Evolutionary conservation across 1,140 invertebrate genomes (phyloP), one percentile per base, ranked within the genome.

Genomic region (Pteromalus puparum): DNA sequence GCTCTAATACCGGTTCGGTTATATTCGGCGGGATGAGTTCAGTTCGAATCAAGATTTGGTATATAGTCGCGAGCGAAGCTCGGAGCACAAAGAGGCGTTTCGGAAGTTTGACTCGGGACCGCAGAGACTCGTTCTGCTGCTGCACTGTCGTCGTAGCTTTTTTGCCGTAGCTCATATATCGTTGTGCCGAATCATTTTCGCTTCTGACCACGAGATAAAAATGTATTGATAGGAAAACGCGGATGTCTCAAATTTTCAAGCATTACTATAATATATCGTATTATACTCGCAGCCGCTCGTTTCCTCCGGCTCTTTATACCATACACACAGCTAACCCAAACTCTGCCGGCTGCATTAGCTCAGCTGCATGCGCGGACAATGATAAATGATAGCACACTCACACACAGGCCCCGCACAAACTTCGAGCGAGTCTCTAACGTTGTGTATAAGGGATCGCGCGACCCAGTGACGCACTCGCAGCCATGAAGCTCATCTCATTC

Each of bases 301-400:
- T 42, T 42, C 10, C 1, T 42, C 38, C 38, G 38, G 10, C 38
- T 42, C 38, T 53, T 12, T 53, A 53, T 53, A 53, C 18, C 13
- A 53, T 53, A 53, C 18, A 48, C 10, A 53, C 12, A 53, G 13
- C 48, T 18, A 53, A 53, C 48, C 12, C 48, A 5, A 53, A 53
- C 18, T 53, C 48, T 5, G 18, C 6, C 53, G 53, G 68, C 15
- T 28, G 68, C 68, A 34, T 34, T 72, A 34, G 68, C 68, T 30
- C 68, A 72, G 72, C 28, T 46, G 61, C 65, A 18, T 46, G 24
- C 24, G 5, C 68, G 9, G 46, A 15, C 80, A 72, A 82, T 92
- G 91, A 93, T 92, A 92, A 93, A 92, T 93, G 91, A 93, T 90
- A 90, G 88, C 85, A 88, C 79, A 84, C 53, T 4, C 18, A 34